These are phyloP conservation scores for Agrilus biguttatus DNA, from an alignment of 2,888 invertebrate genomes.

Conservation along the genomic window DNA sequence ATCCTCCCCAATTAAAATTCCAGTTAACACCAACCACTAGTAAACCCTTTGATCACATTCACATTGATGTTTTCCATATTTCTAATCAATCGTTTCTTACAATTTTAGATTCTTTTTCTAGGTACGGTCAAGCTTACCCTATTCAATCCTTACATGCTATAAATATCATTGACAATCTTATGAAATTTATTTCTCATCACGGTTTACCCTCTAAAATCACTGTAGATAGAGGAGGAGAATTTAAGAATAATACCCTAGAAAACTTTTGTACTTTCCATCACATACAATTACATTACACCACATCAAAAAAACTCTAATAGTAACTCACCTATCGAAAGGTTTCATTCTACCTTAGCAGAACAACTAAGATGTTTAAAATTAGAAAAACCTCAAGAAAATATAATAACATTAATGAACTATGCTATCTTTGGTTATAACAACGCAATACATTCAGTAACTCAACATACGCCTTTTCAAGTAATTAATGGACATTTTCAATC, in stretches of 20 bases:
- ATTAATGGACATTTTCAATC: conserved; percentile 1
- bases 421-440: conserved; percentile 5
- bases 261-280: conserved; percentile 6
- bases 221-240: too few species aligned
- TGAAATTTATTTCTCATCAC: too few species aligned
- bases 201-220: too few species aligned
- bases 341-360: conserved; percentile 5
- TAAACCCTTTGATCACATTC: conserved; percentile 6
- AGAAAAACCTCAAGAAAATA: conserved; percentile 1
- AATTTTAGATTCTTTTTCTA: conserved; percentile 6
- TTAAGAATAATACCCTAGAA: too few species aligned
- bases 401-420: conserved; percentile 2
- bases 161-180: too few species aligned
- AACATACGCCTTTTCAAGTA: conserved; percentile 4
- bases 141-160: too few species aligned
- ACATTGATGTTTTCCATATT: conserved; percentile 3
- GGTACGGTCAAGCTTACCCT: too few species aligned
- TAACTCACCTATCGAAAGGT: conserved; percentile 6
- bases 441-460: conserved; percentile 2
- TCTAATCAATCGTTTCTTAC: conserved; percentile 4
- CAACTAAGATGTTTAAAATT: conserved; percentile 1
- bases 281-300: conserved; percentile 8
- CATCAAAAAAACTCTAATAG: conserved; percentile 6
- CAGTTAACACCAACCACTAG: conserved; percentile 4
- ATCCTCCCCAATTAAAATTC: conserved; percentile 4